Base-by-base conservation (phyloP, 2,888 invertebrate genomes). In the Alcis repandata region DNA sequence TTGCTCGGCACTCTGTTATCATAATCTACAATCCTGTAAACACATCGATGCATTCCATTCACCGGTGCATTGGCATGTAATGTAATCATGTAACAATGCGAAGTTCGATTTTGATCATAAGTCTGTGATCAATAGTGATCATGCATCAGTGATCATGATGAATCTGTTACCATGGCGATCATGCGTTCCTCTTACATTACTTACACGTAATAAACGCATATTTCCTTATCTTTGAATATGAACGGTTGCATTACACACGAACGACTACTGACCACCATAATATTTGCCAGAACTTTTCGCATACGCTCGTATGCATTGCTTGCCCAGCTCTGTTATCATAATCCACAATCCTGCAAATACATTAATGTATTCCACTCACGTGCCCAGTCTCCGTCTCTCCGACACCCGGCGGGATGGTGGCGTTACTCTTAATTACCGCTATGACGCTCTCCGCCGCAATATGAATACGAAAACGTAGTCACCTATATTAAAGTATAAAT, bases 341-440 rank as follows among this genome's bases (percentile, higher is more conserved):
- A 83, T 82, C 80, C 75, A 73, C 73, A 58, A 62, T 62, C 59
- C 53, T 52, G 76, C 73, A 79, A 84, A 83, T 80, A 73, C 27
- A 11, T 7, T 56, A 56, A 56, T 56, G 45, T 82, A 86, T 86
- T 77, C 84, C 70, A 52, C 66, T 72, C 82, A 82, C 79, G 82
- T 73, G 74, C 67, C 68, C 60, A 17, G 43, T 60, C 45, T 13
- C 54, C 43, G 32, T 56, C 54, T 56, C 38, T 32, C 40, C 19
- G 48, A 27, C 48, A 38, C 61, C 68, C 72, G 68, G 66, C 71
- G 58, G 68, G 61, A 58, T 73, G 70, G 74, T 11, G 15, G 45
- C 77, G 78, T 77, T 77, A 77, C 75, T 80, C 79, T 82, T 85
- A 85, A 85, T 85, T 85, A 84, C 67, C 78, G 72, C 74, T 77